phyloP scores from a whole-genome alignment of 2,888 invertebrate species.

The Ypsolopha sequella region DNA sequence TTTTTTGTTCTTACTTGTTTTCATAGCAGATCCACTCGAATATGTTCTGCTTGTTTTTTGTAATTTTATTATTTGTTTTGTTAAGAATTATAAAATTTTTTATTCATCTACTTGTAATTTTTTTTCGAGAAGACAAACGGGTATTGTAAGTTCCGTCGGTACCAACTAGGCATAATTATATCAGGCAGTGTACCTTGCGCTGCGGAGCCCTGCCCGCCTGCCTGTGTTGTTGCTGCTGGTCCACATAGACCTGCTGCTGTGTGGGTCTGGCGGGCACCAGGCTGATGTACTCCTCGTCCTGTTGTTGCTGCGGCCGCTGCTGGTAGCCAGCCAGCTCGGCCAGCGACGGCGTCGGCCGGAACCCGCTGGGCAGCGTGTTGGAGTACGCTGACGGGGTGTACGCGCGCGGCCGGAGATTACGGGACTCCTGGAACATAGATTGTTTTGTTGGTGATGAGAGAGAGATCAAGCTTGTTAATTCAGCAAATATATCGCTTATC shows the following conservation, averaged over 20 bases:
- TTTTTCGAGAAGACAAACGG: too few relatives aligned
- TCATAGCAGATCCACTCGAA: too few relatives aligned
- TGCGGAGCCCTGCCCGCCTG: constrained; percentile 60
- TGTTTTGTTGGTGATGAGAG: too few relatives aligned
- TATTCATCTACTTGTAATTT: too few relatives aligned
- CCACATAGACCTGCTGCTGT: constrained; percentile 47
- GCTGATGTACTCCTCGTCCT: constrained; percentile 23
- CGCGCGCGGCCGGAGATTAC: constrained; percentile 60
- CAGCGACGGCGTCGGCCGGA: constrained; percentile 53
- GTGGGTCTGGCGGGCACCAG: constrained; percentile 25
- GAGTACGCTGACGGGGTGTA: constrained; percentile 45
- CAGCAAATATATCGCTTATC: too few relatives aligned
- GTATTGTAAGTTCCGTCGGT: too few relatives aligned
- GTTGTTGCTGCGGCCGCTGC: constrained; percentile 24
- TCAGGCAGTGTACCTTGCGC: constrained; percentile 30
- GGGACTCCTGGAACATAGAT: constrained; percentile 39
- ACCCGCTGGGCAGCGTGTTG: constrained; percentile 53
- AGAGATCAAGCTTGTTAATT: too few relatives aligned
- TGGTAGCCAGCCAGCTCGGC: constrained; percentile 63
- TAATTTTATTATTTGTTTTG: too few relatives aligned
- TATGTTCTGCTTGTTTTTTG: too few relatives aligned
- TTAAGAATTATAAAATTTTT: too few relatives aligned
- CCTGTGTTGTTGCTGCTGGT: constrained; percentile 73
- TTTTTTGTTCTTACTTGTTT: too few relatives aligned
- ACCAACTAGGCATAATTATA: too few relatives aligned